Conservation (phyloP, 2,888 invertebrate genomes). For the Rosalia funebris region DNA sequence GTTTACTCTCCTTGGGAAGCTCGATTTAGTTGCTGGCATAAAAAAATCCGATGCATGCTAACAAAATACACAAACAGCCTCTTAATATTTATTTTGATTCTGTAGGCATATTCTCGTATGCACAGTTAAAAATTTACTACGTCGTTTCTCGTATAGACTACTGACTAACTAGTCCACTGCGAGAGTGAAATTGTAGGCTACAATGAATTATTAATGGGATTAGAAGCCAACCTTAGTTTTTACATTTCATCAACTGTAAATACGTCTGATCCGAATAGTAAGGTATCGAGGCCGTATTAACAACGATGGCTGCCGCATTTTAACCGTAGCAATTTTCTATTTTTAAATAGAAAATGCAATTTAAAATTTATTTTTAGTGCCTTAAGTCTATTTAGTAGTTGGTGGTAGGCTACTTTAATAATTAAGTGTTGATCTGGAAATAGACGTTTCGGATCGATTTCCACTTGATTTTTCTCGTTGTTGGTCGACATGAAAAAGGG, state of each 20-base stretch:
- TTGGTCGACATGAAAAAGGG: no score
- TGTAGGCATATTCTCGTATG: background rate
- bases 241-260: background rate
- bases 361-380: background rate
- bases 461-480: no score
- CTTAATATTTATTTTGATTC: background rate
- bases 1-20: background rate
- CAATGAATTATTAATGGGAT: background rate
- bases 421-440: no score
- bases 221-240: background rate
- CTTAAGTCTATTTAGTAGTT: background rate
- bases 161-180: no score
- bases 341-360: background rate
- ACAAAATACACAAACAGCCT: background rate
- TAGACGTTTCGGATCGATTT: no score
- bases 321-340: background rate
- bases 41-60: background rate
- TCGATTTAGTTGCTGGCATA: background rate
- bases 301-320: background rate
- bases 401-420: background rate
- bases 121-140: background rate
- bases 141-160: no score
- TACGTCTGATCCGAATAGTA: background rate
- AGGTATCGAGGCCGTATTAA: background rate
- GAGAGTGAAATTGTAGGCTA: no score